Conservation (phyloP, 1,140 invertebrate genomes). For the Diploscapter pachys region DNA sequence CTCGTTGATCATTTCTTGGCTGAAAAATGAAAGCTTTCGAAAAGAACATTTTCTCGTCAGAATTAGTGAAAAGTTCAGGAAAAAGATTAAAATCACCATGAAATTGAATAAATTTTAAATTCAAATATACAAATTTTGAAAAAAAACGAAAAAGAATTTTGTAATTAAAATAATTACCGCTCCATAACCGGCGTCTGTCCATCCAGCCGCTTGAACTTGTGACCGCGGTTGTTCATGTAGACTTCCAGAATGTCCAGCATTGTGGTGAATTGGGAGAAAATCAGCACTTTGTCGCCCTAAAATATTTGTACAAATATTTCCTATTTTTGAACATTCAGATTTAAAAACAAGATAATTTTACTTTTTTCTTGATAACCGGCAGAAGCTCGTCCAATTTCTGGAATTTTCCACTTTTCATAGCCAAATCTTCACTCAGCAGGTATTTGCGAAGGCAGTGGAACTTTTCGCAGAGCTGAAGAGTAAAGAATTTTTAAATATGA, state of each 20-base stretch:
- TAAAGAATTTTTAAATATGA: no score
- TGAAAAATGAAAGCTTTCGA: slow-evolving; percentile 36
- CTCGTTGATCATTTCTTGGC: slow-evolving; percentile 65
- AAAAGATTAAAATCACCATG: background rate
- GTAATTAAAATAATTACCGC: slow-evolving; percentile 62
- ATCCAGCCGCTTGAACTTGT: slow-evolving; percentile 77
- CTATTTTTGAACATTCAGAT: background rate
- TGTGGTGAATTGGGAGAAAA: slow-evolving; percentile 93
- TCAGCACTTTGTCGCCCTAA: slow-evolving; percentile 69
- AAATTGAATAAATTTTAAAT: slow-evolving; percentile 49
- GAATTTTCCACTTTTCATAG: slow-evolving; percentile 65
- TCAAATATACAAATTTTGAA: background rate
- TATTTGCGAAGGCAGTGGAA: slow-evolving; percentile 54
- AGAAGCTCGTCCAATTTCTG: slow-evolving; percentile 62
- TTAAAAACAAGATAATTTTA: slow-evolving; percentile 3
- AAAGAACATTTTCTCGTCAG: no score
- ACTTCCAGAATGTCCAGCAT: slow-evolving; percentile 83
- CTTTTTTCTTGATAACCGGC: slow-evolving; percentile 46
- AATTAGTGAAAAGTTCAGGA: no score
- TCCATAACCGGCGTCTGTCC: slow-evolving; percentile 76
- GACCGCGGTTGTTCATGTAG: slow-evolving; percentile 72
- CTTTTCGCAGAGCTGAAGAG: slow-evolving; percentile 66
- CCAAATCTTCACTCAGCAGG: slow-evolving; percentile 58
- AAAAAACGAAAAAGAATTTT: slow-evolving; percentile 32
- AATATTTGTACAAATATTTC: background rate